Conservation (phyloP, 2,797 vertebrate species). For the Paratrypauchen microcephalus region DNA sequence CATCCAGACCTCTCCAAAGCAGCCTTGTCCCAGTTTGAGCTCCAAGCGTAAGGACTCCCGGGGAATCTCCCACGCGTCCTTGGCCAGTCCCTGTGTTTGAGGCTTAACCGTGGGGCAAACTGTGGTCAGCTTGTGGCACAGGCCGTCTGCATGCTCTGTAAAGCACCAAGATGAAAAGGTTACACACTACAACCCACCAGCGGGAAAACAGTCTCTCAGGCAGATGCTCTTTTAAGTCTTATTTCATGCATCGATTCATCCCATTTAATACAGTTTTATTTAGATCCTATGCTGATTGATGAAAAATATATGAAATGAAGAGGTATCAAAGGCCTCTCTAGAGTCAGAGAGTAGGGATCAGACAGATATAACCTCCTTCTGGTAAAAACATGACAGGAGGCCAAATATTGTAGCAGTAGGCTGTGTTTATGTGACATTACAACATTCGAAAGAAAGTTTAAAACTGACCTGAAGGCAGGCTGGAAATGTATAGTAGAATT, state of each 20-base stretch:
- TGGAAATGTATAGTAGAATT: neutral
- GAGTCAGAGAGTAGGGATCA: slow-evolving; percentile 40
- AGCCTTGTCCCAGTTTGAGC: slow-evolving; percentile 94
- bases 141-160: slow-evolving; percentile 91
- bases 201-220: slow-evolving; percentile 11
- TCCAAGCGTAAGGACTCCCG: slow-evolving; percentile 91
- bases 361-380: slow-evolving; percentile 43
- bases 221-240: slow-evolving; percentile 13
- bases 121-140: slow-evolving; percentile 91
- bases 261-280: slow-evolving; percentile 41
- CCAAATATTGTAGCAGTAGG: slow-evolving; percentile 26
- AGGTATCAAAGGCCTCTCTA: slow-evolving; percentile 20
- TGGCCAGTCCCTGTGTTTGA: slow-evolving; percentile 94
- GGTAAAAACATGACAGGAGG: slow-evolving; percentile 11
- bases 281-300: slow-evolving; percentile 34
- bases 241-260: slow-evolving; percentile 42
- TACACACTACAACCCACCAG: slow-evolving; percentile 19
- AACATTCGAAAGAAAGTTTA: neutral
- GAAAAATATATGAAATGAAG: slow-evolving; percentile 59
- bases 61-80: slow-evolving; percentile 97
- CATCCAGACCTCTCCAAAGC: slow-evolving; percentile 98
- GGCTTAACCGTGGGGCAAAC: slow-evolving; percentile 96
- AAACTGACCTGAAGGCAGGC: neutral
- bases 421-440: neutral
- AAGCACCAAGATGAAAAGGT: slow-evolving; percentile 17